A percentile compares a stretch with the other conserved stretches of the same genome.
These are phyloP conservation scores for Teleiodes luculella DNA, from an alignment of 2,888 invertebrate genomes.

Conservation along the genomic window DNA sequence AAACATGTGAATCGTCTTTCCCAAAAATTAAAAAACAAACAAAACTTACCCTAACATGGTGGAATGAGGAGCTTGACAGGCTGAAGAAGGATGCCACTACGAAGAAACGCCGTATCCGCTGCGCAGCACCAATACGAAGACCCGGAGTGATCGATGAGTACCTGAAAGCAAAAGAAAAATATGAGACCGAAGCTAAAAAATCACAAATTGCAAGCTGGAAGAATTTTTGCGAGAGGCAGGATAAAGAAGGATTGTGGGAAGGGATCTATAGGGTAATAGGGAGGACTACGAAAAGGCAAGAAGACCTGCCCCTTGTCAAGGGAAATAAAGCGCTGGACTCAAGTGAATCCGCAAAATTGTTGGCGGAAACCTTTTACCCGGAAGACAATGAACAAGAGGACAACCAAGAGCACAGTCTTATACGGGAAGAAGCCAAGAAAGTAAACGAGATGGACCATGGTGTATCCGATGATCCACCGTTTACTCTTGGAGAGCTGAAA, in stretches of 20 bases:
- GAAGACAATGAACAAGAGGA: too few species aligned
- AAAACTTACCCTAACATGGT: slow-evolving; percentile 12
- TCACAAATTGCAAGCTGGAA: slow-evolving; percentile 18
- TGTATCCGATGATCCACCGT: background rate
- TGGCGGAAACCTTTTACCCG: too few species aligned
- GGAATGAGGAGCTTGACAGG: background rate
- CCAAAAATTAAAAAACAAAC: background rate
- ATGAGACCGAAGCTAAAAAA: background rate
- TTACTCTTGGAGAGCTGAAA: background rate
- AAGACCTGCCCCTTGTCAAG: background rate
- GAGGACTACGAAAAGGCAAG: slow-evolving; percentile 1
- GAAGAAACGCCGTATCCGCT: background rate
- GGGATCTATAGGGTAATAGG: slow-evolving; percentile 12
- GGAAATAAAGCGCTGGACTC: background rate
- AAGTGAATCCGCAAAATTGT: too few species aligned
- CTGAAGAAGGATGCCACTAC: background rate
- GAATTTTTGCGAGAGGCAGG: background rate
- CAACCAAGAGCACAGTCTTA: too few species aligned
- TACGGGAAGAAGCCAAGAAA: too few species aligned
- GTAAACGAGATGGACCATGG: background rate
- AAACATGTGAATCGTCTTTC: background rate
- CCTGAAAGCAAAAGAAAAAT: slow-evolving; percentile 9
- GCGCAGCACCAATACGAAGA: slow-evolving; percentile 8
- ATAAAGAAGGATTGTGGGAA: slow-evolving; percentile 12
- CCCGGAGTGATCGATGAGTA: slow-evolving; percentile 10